These are phyloP conservation scores for Tympanoctomys barrerae DNA, from an alignment of 2,797 vertebrate genomes.

Conservation along the genomic window DNA sequence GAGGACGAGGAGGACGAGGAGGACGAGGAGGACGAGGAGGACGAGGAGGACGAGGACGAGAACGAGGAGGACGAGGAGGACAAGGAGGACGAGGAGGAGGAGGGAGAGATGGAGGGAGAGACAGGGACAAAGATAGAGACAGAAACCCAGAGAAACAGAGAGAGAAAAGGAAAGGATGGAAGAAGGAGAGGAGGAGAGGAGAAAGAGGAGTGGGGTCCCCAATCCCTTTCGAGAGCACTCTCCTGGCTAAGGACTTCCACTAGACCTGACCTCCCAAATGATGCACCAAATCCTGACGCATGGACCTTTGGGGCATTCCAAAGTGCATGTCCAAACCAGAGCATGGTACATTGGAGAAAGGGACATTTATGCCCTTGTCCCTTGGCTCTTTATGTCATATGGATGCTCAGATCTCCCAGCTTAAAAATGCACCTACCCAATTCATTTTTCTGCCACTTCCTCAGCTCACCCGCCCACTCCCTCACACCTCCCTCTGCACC, in stretches of 20 bases:
- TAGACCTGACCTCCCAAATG: background rate
- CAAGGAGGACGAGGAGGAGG: too few relatives aligned
- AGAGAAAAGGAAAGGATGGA: background rate
- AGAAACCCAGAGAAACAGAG: too few relatives aligned
- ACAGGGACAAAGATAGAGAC: too few relatives aligned
- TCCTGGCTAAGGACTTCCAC: too few relatives aligned
- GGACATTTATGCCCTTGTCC: background rate
- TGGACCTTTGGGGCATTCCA: background rate
- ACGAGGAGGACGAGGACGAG: background rate
- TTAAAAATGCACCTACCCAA: background rate
- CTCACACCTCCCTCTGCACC: background rate
- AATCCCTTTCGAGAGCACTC: background rate
- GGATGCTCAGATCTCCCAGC: background rate
- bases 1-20: too few relatives aligned
- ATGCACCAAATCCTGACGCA: background rate
- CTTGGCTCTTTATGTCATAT: accelerated
- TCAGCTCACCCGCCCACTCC: background rate
- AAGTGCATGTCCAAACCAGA: background rate
- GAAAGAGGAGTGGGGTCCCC: background rate
- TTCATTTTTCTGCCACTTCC: slow-evolving; percentile 41
- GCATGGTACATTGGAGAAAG: background rate
- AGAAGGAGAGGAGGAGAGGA: too few relatives aligned
- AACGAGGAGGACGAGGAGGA: background rate
- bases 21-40: too few relatives aligned
- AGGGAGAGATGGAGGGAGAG: background rate